Percentiles rank a stretch among this genome's conserved stretches.
Evolutionary conservation across 2,888 invertebrate genomes (phyloP).

Genomic region (Merodon equestris): DNA sequence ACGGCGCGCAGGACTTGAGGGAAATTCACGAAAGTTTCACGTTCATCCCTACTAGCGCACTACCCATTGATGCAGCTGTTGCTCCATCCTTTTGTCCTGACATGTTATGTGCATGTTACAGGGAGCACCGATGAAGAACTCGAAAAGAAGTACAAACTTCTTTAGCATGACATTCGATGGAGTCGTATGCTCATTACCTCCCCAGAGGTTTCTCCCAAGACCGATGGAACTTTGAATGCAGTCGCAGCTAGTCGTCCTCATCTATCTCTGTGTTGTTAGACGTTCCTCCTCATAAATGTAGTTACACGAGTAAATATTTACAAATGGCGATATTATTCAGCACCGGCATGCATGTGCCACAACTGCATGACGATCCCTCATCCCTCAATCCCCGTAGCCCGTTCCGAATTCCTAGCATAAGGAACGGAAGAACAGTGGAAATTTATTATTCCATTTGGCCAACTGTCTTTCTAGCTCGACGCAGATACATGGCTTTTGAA

Average conservation of each 20-base stretch:
- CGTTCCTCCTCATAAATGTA: constrained; percentile 65
- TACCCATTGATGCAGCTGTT: constrained; percentile 43
- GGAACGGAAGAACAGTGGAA: constrained; percentile 54
- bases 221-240: constrained; percentile 62
- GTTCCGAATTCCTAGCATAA: constrained; percentile 7
- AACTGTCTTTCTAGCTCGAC: constrained; percentile 64
- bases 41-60: no score
- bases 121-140: constrained; percentile 26
- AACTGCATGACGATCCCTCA: constrained; percentile 37
- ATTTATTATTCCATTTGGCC: constrained; percentile 69
- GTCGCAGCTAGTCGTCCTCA: constrained; percentile 51
- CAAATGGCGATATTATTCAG: constrained; percentile 66
- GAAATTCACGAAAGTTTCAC: constrained; percentile 17
- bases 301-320: constrained; percentile 68
- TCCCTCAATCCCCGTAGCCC: neutral
- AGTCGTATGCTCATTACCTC: constrained; percentile 24
- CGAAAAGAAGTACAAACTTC: constrained; percentile 44
- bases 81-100: constrained; percentile 39
- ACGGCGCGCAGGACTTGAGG: no score
- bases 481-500: constrained; percentile 62
- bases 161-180: constrained; percentile 48
- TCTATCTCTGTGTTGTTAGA: no score
- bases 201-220: constrained; percentile 44
- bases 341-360: constrained; percentile 58
- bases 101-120: constrained; percentile 51